Evolutionary conservation across 2,888 invertebrate species (phyloP).

Genomic region (Oeneis ivallda): DNA sequence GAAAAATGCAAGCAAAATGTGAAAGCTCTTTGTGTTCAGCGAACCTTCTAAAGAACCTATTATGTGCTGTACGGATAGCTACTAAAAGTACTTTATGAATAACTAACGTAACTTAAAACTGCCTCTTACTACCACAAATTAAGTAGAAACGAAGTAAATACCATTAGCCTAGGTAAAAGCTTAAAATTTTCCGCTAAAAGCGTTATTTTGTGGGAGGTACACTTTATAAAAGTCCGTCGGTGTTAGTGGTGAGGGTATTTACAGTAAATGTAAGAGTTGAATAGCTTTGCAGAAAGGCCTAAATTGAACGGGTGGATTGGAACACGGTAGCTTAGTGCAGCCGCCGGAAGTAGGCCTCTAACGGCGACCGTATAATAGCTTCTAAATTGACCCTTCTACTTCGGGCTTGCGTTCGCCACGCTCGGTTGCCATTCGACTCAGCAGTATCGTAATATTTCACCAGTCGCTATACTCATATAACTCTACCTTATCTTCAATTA

Average conservation of each 20-base stretch:
- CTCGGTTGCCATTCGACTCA: constrained; percentile 48
- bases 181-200: constrained; percentile 22
- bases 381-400: constrained; percentile 68
- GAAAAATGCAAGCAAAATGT: too few species aligned
- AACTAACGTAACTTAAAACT: constrained; percentile 44
- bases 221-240: constrained; percentile 36
- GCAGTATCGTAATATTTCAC: constrained; percentile 51
- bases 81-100: constrained; percentile 42
- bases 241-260: constrained; percentile 52
- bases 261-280: constrained; percentile 56
- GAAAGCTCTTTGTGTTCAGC: too few species aligned
- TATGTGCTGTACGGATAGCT: neutral
- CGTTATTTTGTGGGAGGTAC: constrained; percentile 27
- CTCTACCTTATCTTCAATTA: constrained; percentile 11
- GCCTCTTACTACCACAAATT: constrained; percentile 14
- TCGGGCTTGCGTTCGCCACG: constrained; percentile 54
- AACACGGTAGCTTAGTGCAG: constrained; percentile 77
- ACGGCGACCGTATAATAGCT: constrained; percentile 78
- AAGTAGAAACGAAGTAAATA: constrained; percentile 21
- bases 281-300: constrained; percentile 68
- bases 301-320: constrained; percentile 75
- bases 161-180: constrained; percentile 27
- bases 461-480: constrained; percentile 30
- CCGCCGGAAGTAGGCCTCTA: constrained; percentile 79
- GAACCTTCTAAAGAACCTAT: neutral